phyloP scores from a whole-genome alignment of 2,888 invertebrate genomes.

The Eristalinus sepulchralis region DNA sequence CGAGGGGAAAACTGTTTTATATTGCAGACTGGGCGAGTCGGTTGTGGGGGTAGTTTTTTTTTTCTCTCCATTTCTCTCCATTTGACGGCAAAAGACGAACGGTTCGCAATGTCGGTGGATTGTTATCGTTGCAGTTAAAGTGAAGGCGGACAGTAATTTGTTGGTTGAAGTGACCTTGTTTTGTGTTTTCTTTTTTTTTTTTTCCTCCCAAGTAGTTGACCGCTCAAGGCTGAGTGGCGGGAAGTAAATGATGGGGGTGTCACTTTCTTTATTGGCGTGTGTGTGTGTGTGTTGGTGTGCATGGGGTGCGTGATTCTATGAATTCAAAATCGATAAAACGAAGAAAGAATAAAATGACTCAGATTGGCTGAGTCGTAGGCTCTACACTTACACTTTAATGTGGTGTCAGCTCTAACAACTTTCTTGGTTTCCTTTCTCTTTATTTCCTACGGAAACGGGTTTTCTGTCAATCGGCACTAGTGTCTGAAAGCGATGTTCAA shows the following conservation, averaged over 20 bases:
- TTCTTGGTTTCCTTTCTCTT: no score
- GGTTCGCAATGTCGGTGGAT: background rate
- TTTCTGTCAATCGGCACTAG: no score
- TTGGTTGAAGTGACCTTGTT: background rate
- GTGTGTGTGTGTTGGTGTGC: no score
- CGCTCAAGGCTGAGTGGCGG: background rate
- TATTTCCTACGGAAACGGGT: no score
- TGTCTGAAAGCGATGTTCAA: no score
- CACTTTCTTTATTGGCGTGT: no score
- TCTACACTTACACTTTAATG: no score
- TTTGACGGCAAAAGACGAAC: background rate
- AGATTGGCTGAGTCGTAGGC: no score
- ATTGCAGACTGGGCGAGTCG: background rate
- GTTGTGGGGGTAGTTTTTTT: background rate
- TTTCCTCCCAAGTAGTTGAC: background rate
- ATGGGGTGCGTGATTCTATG: no score
- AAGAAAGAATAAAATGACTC: no score
- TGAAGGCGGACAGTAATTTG: background rate
- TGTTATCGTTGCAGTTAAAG: background rate
- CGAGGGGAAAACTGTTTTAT: background rate
- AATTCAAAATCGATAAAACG: no score
- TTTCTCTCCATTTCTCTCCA: background rate
- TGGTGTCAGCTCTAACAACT: no score
- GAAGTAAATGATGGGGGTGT: background rate
- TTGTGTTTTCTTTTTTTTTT: background rate